A percentile compares a stretch with the other conserved stretches of the same genome.
These are phyloP conservation scores for Pristiophorus japonicus DNA, from an alignment of 2,113 vertebrate species.

Conservation along the genomic window DNA sequence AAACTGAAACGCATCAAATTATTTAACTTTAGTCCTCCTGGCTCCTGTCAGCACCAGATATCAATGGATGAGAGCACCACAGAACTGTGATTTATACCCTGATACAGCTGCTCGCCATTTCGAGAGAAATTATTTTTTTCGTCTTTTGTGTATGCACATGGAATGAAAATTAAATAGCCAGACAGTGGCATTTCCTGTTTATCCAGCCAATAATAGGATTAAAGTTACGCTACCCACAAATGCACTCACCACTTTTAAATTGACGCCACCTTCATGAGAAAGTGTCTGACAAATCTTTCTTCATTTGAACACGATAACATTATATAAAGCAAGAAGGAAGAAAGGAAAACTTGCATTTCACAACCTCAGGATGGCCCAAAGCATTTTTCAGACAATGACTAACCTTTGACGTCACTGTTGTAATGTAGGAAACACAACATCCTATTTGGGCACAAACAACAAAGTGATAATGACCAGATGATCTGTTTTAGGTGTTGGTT, in stretches of 20 bases:
- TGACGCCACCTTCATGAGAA: not conserved
- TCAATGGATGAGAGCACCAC: not conserved
- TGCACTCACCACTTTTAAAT: not conserved
- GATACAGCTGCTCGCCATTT: not conserved
- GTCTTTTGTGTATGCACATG: not conserved
- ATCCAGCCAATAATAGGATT: not conserved
- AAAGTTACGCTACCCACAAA: not conserved
- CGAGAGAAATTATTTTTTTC: not conserved
- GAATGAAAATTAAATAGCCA: not conserved
- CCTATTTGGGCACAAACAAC: not conserved
- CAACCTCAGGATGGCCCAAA: no score
- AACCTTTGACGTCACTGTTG: no score
- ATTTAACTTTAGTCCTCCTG: not conserved
- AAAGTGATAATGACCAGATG: not conserved
- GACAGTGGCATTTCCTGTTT: not conserved
- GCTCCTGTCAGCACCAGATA: not conserved
- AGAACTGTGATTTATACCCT: not conserved
- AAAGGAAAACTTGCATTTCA: not conserved
- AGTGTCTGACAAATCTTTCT: not conserved
- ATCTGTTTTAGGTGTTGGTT: not conserved
- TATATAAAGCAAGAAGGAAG: not conserved
- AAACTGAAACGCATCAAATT: constrained; percentile 18
- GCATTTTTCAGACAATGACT: no score
- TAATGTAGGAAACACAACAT: not conserved
- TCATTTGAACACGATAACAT: not conserved